These are phyloP conservation scores for Matsumurasca onukii DNA, from an alignment of 1,140 invertebrate genomes.

Conservation along the genomic window DNA sequence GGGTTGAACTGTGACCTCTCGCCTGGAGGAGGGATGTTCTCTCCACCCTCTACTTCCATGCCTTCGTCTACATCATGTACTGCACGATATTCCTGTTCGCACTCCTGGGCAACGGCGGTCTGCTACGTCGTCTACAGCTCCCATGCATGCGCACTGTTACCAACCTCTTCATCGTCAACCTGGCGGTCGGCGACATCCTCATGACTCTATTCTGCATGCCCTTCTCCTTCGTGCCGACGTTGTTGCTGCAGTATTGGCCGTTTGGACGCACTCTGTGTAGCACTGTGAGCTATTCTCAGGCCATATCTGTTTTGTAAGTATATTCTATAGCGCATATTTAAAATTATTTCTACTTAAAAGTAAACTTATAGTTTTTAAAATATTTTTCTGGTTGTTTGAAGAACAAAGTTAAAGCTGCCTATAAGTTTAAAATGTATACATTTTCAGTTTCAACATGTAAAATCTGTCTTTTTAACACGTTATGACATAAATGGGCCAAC, in stretches of 20 bases:
- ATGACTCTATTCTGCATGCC: constrained; percentile 87
- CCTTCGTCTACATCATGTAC: constrained; percentile 71
- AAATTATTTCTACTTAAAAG: too few relatives aligned
- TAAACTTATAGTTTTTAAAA: too few relatives aligned
- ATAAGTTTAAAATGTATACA: too few relatives aligned
- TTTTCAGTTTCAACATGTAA: too few relatives aligned
- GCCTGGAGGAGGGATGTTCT: constrained; percentile 11
- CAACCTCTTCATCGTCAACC: constrained; percentile 84
- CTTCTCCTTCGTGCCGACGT: constrained; percentile 74
- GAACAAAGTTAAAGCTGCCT: too few relatives aligned
- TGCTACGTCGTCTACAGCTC: too few relatives aligned
- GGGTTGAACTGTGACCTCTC: constrained; percentile 11
- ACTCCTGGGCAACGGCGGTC: constrained; percentile 73
- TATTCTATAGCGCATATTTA: too few relatives aligned
- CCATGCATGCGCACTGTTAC: constrained; percentile 88
- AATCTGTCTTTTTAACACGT: too few relatives aligned
- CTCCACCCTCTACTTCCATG: constrained; percentile 55
- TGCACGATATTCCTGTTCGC: constrained; percentile 71
- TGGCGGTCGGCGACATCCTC: constrained; percentile 81
- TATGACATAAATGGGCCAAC: too few relatives aligned
- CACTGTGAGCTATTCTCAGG: constrained; percentile 74
- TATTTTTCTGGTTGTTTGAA: too few relatives aligned
- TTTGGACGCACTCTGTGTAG: constrained; percentile 77
- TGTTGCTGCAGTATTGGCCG: constrained; percentile 79
- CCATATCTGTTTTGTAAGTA: constrained; percentile 71